phyloP scores from a whole-genome alignment of 2,888 invertebrate genomes.

The Cephus rjabovi region DNA sequence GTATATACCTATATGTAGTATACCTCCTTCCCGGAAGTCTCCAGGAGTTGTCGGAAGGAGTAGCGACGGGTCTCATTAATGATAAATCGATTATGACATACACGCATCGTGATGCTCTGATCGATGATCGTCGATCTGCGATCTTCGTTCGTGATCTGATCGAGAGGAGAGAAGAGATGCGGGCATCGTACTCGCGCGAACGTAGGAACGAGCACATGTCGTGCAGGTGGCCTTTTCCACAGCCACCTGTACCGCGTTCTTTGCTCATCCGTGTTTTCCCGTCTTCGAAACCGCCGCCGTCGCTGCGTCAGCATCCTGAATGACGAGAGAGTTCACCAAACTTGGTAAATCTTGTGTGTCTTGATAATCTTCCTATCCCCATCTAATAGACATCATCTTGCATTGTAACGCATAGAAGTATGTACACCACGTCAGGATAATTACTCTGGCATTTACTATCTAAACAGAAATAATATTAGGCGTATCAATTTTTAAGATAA shows the following conservation, averaged over 20 bases:
- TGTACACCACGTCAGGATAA: not conserved
- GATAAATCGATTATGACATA: not conserved
- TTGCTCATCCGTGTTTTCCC: conserved; percentile 5
- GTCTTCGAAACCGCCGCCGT: not conserved
- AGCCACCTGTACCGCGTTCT: conserved; percentile 45
- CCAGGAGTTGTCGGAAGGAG: not conserved
- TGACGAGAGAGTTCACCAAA: not conserved
- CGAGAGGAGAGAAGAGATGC: not conserved
- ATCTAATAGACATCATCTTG: not conserved
- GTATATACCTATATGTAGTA: not conserved
- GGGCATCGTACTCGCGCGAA: conserved; percentile 21
- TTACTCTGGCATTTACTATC: not conserved
- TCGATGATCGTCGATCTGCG: not conserved
- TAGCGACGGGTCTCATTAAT: not conserved
- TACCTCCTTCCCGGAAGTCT: not conserved
- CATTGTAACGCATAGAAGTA: not conserved
- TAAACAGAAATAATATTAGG: not conserved
- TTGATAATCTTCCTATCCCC: not conserved
- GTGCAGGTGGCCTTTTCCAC: conserved; percentile 52
- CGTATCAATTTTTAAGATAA: not conserved
- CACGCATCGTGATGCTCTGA: not conserved
- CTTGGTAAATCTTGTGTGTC: not conserved
- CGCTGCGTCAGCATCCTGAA: not conserved
- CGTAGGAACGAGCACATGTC: conserved; percentile 30
- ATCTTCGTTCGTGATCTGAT: not conserved